Evolutionary conservation across 1,140 invertebrate genomes (phyloP).

Genomic region (Scylla paramamosain): DNA sequence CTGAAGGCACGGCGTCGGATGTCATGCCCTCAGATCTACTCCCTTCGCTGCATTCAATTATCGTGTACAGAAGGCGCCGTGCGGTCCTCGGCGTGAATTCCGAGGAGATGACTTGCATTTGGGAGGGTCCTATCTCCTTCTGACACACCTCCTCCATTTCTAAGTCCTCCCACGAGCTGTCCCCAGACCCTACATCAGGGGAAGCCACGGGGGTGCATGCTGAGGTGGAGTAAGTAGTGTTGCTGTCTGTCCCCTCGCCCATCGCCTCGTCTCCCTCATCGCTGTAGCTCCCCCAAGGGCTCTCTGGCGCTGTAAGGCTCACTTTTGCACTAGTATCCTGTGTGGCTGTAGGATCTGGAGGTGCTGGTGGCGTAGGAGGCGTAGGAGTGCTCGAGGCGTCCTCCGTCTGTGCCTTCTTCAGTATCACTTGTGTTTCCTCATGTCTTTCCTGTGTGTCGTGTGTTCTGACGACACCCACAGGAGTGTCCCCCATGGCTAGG

Average conservation of each 20-base stretch:
- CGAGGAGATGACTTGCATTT: constrained; percentile 52
- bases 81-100: constrained; percentile 68
- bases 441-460: background rate
- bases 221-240: background rate
- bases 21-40: constrained; percentile 73
- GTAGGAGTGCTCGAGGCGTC: background rate
- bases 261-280: background rate
- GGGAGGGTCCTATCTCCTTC: constrained; percentile 18
- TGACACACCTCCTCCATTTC: constrained; percentile 47
- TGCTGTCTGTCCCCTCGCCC: constrained; percentile 6
- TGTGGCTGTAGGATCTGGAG: too few relatives aligned
- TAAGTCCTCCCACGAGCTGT: constrained; percentile 75
- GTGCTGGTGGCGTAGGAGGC: background rate
- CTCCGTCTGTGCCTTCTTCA: background rate
- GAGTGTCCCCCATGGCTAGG: background rate
- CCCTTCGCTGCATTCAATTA: constrained; percentile 77
- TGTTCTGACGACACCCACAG: background rate
- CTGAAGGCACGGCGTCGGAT: constrained; percentile 74
- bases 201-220: constrained; percentile 6
- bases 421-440: too few relatives aligned
- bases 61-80: constrained; percentile 74
- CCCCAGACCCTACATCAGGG: constrained; percentile 60
- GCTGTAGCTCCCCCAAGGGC: background rate
- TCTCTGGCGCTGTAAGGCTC: background rate
- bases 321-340: background rate